Base-by-base conservation (phyloP, 2,888 invertebrate species). In the Eupithecia tripunctaria region DNA sequence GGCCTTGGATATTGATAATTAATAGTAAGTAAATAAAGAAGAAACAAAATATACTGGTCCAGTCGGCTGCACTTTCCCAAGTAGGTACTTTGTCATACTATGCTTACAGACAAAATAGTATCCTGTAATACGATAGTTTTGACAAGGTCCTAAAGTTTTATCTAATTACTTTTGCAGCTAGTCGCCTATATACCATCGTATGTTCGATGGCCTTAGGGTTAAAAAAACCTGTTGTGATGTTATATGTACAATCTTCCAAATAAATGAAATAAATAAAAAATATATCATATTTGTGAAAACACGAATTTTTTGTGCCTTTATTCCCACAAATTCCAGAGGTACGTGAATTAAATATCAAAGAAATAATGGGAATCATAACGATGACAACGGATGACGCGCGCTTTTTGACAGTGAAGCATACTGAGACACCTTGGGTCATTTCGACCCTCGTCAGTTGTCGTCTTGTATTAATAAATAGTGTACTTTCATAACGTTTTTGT, bases 391-490 rank as follows among this genome's bases (percentile, higher is more conserved):
- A 67, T 74, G 74, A 71, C 70, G 32, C 32, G 47, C 71, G 47
- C 51, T 27, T 41, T 66, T 38, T 71, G 60, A 38, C 62, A 21
- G n/a, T 25, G n/a, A 7, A 47, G 47, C 10, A 25, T 14, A 25
- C 56, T 25, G 56, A 56, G 59, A 27, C 62, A 70, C 43, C 51
- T 41, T 51, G 47, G 62, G 36, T 10, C 51, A 36, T 47, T 27
- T 59, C 27, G 68, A 71, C 68, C 71, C 68, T 74, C 60, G 32
- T 74, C 74, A 68, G 47, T 68, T 64, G 63, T 51, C 51, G 36
- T 18, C 21, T 32, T 12, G 21, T 36, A n/a, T 63, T 63, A 63
- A 63, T 63, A 63, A 63, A 63, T 56, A 56, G 56, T 56, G 56
- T 25, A 56, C 25, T 12, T 56, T 14, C 5, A 21, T 47, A 47